Evolutionary conservation across 2,888 invertebrate genomes (phyloP), one percentile per base, ranked within the genome.

Genomic region (Drosophila incognita): DNA sequence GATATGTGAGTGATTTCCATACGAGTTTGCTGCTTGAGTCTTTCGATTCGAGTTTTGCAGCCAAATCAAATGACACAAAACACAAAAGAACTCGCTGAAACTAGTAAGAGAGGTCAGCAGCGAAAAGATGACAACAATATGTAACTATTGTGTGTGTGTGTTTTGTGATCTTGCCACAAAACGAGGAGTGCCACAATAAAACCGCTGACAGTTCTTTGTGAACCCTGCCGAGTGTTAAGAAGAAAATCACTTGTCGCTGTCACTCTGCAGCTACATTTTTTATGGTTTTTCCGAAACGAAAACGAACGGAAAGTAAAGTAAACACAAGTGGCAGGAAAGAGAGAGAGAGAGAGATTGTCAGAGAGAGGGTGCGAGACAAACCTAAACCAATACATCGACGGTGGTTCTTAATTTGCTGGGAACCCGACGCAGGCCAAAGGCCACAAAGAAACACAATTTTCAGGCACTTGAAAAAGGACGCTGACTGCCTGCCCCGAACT

Each of bases 221-320:
- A 27, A 13, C 49, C 36, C 10, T 35, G 36, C 35, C 18, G 52
- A 53, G 53, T 21, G 49, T 42, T 21, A 42, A 56, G 74, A 65
- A 18, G 67, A 54, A 76, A 83, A 83, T 79, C 85, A 83, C 77
- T 87, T 84, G 83, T 76, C 83, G 76, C 82, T 84, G 83, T 85
- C 83, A 79, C 52, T 76, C 82, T 21, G 38, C 82, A 70, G 71
- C 52, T 64, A 70, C 57, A 56, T 38, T 70, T 84, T 85, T 83
- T 82, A 81, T 79, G 66, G 69, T 61, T 80, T 82, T 75, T 59
- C 59, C 57, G 35, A 65, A 69, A 76, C 27, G 11, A 18, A 24
- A 46, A 21, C 24, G 29, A 64, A 73, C 49, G 38, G 56, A 58
- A 57, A 52, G n/a, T 49, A 69, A 79, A 60, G 52, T 66, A 83